Base-by-base conservation (phyloP, 2,797 vertebrate species). In the Propithecus deckenii region DNA sequence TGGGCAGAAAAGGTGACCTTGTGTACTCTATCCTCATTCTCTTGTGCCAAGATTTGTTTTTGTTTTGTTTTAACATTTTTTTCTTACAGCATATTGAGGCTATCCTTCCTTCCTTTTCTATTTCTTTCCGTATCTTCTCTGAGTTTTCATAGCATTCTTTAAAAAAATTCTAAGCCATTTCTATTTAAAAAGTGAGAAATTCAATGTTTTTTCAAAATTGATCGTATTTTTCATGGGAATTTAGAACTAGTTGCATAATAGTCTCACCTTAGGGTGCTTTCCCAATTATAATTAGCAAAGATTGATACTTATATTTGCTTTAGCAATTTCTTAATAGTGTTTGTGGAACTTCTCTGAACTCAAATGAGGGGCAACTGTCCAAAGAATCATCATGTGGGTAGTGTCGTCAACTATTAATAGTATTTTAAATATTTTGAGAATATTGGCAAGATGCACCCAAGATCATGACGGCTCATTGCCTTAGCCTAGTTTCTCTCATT, bases 391-490 rank as follows among this genome's bases (percentile, higher is more conserved):
- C 14, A 25, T 2, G 35, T 41, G 46, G 12, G 38, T 20, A 20
- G n/a, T 65, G 28, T 63, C 38, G 48, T 86, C 50, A 48, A 55
- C 8, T 59, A 28, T 59, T 59, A 59, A 59, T 28, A 80, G 59
- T 63, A 79, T 92, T 90, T 96, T 67, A 75, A 46, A 61, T 57
- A 67, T 75, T 94, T 87, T 80, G 55, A 59, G 76, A 79, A 4
- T 30, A 18, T 41, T 93, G 83, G 12, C 63, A 86, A 61, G 32
- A 59, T 59, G 41, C 4, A 38, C 43, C 35, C 28, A 61, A 90
- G 15, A 78, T 69, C n/a, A 5, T 89, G 50, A 46, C 23, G 65
- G 50, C 92, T 90, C 18, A 5, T 71, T 87, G 61, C 38, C 9
- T 85, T 28, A 15, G 46, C 43, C 32, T 85, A 30, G 17, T 71